phyloP scores from a whole-genome alignment of 2,113 vertebrate genomes.

The Callopanchax toddi region DNA sequence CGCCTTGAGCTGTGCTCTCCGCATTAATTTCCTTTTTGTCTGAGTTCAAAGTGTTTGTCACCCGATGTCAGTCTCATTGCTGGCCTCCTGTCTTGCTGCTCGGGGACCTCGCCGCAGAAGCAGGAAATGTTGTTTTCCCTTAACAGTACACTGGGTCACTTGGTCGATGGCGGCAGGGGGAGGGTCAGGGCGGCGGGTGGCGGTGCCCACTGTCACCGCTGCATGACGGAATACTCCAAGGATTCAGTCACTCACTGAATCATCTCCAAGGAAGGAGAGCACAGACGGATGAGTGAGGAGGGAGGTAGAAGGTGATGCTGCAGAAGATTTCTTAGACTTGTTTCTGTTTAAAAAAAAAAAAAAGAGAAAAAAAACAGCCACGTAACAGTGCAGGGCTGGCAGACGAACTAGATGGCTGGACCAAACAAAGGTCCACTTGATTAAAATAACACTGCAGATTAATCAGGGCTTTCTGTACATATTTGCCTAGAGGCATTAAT shows the following conservation, averaged over 20 bases:
- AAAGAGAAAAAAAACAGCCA: conserved; percentile 29
- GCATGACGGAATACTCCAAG: conserved; percentile 59
- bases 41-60: conserved; percentile 79
- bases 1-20: conserved; percentile 66
- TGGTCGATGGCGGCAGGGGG: conserved; percentile 67
- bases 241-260: conserved; percentile 38
- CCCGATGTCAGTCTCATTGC: conserved; percentile 72
- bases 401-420: conserved; percentile 27
- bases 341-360: conserved; percentile 29
- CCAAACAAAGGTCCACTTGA: conserved; percentile 65
- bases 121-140: conserved; percentile 71
- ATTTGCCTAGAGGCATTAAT: conserved; percentile 69
- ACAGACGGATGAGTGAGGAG: conserved; percentile 29
- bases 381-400: conserved; percentile 23
- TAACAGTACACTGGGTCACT: conserved; percentile 75
- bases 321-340: conserved; percentile 31
- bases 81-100: conserved; percentile 47
- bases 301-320: conserved; percentile 31
- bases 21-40: conserved; percentile 78
- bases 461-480: conserved; percentile 55
- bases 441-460: conserved; percentile 57
- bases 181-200: conserved; percentile 65
- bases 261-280: conserved; percentile 14
- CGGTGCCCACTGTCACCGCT: conserved; percentile 43
- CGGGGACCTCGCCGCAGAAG: conserved; percentile 44